These are phyloP conservation scores for Canis aureus DNA, from an alignment of 2,113 vertebrate species.

Conservation along the genomic window DNA sequence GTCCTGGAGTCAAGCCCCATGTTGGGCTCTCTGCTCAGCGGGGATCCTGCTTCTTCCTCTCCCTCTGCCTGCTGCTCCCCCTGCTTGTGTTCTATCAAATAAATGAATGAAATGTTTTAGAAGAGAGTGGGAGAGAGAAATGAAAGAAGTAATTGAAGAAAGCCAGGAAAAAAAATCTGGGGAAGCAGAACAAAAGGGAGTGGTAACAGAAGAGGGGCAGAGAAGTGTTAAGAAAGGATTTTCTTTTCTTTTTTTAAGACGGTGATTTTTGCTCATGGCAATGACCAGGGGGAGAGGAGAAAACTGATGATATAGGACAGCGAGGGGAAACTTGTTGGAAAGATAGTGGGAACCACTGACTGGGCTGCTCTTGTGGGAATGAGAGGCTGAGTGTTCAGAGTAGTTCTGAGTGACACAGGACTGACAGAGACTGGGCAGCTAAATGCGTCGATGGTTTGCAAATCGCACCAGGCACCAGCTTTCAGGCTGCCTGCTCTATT, in stretches of 20 bases:
- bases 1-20: background rate
- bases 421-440: background rate
- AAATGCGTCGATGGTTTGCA: slow-evolving; percentile 35
- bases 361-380: background rate
- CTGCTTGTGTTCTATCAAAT: too few relatives aligned
- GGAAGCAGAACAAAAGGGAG: background rate
- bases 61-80: background rate
- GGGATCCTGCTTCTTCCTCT: background rate
- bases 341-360: background rate
- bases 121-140: background rate
- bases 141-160: background rate
- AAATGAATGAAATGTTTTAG: background rate
- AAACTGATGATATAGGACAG: background rate
- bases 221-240: background rate
- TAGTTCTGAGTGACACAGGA: background rate
- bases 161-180: background rate
- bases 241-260: background rate
- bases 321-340: slow-evolving; percentile 4
- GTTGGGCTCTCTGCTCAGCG: background rate
- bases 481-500: slow-evolving; percentile 50
- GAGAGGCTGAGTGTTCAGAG: background rate
- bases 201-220: background rate
- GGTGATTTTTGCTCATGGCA: slow-evolving; percentile 29
- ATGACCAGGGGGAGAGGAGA: background rate
- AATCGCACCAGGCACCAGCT: background rate